phyloP scores from a whole-genome alignment of 2,888 invertebrate genomes.

The Hyposoter dolosus region DNA sequence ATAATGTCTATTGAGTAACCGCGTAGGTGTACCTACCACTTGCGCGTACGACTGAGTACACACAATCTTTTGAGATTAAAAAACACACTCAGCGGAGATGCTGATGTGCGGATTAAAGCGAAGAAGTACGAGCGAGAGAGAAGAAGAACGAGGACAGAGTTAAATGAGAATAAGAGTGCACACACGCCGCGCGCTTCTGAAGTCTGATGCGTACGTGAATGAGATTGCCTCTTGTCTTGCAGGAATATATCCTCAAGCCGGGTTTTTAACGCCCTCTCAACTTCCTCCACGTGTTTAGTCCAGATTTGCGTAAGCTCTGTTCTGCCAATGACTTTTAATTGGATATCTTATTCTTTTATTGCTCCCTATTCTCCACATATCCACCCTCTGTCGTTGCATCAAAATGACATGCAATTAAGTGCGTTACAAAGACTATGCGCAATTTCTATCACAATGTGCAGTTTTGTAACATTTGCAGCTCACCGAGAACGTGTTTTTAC shows the following conservation, averaged over 20 bases:
- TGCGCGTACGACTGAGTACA: conserved; percentile 71
- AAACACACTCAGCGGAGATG: conserved; percentile 72
- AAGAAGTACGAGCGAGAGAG: conserved; percentile 7
- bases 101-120: conserved; percentile 56
- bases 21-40: conserved; percentile 36
- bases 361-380: neutral
- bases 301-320: conserved; percentile 68
- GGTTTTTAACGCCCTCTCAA: conserved; percentile 58
- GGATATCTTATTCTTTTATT: conserved; percentile 70
- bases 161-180: conserved; percentile 66
- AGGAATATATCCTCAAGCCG: conserved; percentile 67
- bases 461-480: neutral
- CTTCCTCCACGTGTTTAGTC: conserved; percentile 61
- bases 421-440: conserved; percentile 17
- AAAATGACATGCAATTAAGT: conserved; percentile 56
- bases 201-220: conserved; percentile 72
- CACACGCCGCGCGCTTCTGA: conserved; percentile 64
- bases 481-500: conserved; percentile 73
- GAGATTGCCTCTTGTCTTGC: conserved; percentile 77
- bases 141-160: conserved; percentile 43
- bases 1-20: conserved; percentile 69
- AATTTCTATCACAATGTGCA: neutral
- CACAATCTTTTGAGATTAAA: conserved; percentile 82
- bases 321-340: conserved; percentile 71
- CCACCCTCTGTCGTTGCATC: conserved; percentile 35